Conservation (phyloP, 2,113 vertebrate genomes). For the Lontra canadensis region DNA sequence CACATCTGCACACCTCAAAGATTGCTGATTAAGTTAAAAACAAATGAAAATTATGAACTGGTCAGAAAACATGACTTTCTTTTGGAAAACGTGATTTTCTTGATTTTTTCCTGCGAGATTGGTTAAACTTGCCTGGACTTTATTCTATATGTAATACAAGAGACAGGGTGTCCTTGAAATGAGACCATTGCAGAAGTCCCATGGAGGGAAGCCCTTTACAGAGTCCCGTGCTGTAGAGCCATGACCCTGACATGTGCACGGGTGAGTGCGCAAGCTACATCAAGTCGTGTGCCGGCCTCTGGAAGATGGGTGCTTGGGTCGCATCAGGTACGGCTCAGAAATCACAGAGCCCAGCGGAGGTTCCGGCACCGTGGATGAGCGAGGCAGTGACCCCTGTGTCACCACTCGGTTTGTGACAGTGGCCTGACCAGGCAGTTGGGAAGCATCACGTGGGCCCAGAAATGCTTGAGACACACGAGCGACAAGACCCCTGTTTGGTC, state of each 20-base stretch:
- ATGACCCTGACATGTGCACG: no score
- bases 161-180: not conserved
- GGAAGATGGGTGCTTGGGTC: no score
- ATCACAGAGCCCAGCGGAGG: rapidly evolving
- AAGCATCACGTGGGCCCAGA: rapidly evolving
- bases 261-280: rapidly evolving
- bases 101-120: not conserved
- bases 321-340: no score
- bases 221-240: not conserved
- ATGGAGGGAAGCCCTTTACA: rapidly evolving
- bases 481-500: not conserved
- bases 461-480: rapidly evolving
- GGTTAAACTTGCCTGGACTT: not conserved
- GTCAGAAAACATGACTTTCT: not conserved
- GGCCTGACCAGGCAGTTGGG: rapidly evolving
- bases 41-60: not conserved
- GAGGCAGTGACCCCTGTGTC: not conserved
- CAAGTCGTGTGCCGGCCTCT: rapidly evolving
- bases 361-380: rapidly evolving
- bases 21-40: not conserved
- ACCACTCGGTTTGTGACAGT: rapidly evolving
- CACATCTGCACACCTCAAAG: not conserved
- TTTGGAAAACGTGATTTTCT: not conserved
- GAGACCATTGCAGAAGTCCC: not conserved
- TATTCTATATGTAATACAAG: not conserved